A percentile compares a stretch with the other conserved stretches of the same genome.
These are phyloP conservation scores for Phasianus colchicus DNA, from an alignment of 2,113 vertebrate species.

Conservation along the genomic window DNA sequence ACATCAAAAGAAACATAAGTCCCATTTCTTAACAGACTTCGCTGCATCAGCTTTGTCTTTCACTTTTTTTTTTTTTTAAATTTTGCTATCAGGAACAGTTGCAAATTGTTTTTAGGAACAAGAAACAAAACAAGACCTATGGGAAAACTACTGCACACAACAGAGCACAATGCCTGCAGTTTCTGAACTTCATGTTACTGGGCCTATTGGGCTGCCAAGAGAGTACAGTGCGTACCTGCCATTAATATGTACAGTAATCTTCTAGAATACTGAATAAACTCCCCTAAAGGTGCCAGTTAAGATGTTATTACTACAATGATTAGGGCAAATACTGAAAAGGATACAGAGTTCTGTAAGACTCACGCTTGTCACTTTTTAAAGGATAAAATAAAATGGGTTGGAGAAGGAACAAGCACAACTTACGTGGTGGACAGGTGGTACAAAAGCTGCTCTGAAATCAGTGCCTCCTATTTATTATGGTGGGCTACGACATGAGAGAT, in stretches of 20 bases:
- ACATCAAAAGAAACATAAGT: background rate
- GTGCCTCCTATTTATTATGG: too few species aligned
- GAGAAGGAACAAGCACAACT: background rate
- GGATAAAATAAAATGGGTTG: background rate
- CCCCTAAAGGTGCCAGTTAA: background rate
- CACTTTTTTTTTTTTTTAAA: background rate
- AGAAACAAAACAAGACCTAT: background rate
- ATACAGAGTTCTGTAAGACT: background rate
- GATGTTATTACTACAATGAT: background rate
- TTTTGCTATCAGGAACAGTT: background rate
- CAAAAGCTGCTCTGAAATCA: too few species aligned
- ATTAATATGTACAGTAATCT: background rate
- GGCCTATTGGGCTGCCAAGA: background rate
- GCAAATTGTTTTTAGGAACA: constrained; percentile 24
- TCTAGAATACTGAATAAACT: background rate
- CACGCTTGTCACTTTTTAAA: background rate
- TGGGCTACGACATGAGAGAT: too few species aligned
- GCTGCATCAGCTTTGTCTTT: background rate
- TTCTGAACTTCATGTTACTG: background rate
- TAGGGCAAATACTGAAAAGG: background rate
- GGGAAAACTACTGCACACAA: background rate
- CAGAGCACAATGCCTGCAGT: background rate
- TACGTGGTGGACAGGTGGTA: background rate
- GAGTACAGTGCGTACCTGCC: background rate
- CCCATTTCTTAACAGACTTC: background rate